Conservation (phyloP, 2,888 invertebrate species). For the Agonopterix heracliana region DNA sequence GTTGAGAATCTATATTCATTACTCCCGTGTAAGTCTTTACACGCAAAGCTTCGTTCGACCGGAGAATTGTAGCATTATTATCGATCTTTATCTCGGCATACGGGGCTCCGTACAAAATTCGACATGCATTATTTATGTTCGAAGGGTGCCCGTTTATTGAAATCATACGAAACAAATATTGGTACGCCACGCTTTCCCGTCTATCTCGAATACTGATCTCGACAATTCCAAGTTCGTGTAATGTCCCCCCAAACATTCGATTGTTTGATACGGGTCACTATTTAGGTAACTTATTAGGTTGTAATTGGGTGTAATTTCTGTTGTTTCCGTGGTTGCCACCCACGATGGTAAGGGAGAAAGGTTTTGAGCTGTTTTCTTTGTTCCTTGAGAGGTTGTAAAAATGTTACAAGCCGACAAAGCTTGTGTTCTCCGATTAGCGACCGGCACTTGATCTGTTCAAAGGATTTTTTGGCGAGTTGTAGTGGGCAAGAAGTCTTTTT, state of each 20-base stretch:
- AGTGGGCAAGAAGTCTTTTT: no score
- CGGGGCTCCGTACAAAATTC: conserved; percentile 47
- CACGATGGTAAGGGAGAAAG: neutral
- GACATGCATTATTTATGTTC: conserved; percentile 70
- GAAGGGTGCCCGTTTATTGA: conserved; percentile 62
- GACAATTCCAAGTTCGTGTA: conserved; percentile 32
- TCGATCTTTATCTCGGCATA: conserved; percentile 45
- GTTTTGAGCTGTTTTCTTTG: no score
- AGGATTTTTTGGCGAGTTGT: no score
- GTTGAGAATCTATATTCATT: neutral
- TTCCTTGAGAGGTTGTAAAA: neutral
- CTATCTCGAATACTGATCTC: conserved; percentile 31
- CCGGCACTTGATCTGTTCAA: no score
- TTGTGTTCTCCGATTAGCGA: no score
- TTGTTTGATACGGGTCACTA: conserved; percentile 18
- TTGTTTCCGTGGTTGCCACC: neutral
- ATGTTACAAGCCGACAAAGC: neutral
- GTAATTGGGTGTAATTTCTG: conserved; percentile 13
- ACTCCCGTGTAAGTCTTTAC: neutral
- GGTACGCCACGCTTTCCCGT: conserved; percentile 19
- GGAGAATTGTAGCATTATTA: conserved; percentile 41
- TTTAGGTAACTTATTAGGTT: conserved; percentile 14
- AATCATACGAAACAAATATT: conserved; percentile 59
- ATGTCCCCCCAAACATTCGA: conserved; percentile 21
- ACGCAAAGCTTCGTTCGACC: conserved; percentile 16